Evolutionary conservation across 2,797 vertebrate species (phyloP).

Genomic region (Florisuga fusca): DNA sequence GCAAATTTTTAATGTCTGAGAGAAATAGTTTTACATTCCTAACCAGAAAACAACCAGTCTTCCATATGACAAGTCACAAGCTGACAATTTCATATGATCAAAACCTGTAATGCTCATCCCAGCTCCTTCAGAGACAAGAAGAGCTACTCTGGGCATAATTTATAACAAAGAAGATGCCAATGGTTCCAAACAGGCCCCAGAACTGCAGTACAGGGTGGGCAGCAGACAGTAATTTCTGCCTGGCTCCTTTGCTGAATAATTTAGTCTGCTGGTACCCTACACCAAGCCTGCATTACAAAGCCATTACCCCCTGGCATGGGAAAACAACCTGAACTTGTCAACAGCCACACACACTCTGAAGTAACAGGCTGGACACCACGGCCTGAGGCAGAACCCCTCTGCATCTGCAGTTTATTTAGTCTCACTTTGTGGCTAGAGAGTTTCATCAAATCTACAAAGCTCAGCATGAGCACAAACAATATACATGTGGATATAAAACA

Average conservation of each 20-base stretch:
- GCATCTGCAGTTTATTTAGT: background rate
- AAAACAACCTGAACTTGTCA: background rate
- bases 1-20: background rate
- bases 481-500: accelerated
- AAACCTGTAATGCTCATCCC: background rate
- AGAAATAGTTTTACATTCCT: background rate
- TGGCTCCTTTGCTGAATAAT: background rate
- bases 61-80: background rate
- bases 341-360: background rate
- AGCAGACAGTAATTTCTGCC: background rate
- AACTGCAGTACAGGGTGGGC: background rate
- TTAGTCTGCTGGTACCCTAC: background rate
- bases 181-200: background rate
- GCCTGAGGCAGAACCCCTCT: background rate
- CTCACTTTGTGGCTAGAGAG: accelerated
- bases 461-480: background rate
- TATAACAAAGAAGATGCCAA: background rate
- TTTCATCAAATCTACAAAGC: background rate
- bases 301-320: background rate
- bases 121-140: background rate
- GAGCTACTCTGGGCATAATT: background rate
- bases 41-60: background rate
- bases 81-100: background rate
- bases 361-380: background rate
- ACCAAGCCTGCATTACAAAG: background rate